These are phyloP conservation scores for Drosophila algonquin DNA, from an alignment of 2,888 invertebrate species.

Conservation along the genomic window DNA sequence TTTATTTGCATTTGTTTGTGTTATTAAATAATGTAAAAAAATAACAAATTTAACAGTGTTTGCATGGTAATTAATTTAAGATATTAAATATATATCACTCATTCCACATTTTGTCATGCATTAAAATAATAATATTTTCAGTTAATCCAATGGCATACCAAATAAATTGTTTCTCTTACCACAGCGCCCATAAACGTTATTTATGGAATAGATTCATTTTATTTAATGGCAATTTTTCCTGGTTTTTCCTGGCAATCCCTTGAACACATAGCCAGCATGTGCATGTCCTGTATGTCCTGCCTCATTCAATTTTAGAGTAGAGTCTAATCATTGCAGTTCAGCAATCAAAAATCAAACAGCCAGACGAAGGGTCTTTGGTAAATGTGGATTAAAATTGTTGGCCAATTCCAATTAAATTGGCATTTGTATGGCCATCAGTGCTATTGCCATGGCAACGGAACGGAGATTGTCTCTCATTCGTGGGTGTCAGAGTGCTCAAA, in stretches of 20 bases:
- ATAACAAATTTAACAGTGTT: background rate
- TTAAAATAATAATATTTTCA: background rate
- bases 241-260: background rate
- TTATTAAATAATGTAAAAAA: slow-evolving; percentile 5
- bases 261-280: too few relatives aligned
- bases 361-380: background rate
- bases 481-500: too few relatives aligned
- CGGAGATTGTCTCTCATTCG: too few relatives aligned
- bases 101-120: too few relatives aligned
- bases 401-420: too few relatives aligned
- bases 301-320: background rate
- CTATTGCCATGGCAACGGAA: too few relatives aligned
- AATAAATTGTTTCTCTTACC: background rate
- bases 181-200: background rate
- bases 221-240: background rate
- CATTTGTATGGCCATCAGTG: too few relatives aligned
- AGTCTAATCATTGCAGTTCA: slow-evolving; percentile 3
- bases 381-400: too few relatives aligned
- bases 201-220: background rate
- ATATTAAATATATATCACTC: background rate
- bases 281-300: background rate
- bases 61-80: background rate
- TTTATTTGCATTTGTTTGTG: background rate
- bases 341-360: slow-evolving; percentile 10
- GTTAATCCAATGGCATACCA: background rate